Base-by-base conservation (phyloP, 2,113 vertebrate genomes). In the Acinonyx jubatus region DNA sequence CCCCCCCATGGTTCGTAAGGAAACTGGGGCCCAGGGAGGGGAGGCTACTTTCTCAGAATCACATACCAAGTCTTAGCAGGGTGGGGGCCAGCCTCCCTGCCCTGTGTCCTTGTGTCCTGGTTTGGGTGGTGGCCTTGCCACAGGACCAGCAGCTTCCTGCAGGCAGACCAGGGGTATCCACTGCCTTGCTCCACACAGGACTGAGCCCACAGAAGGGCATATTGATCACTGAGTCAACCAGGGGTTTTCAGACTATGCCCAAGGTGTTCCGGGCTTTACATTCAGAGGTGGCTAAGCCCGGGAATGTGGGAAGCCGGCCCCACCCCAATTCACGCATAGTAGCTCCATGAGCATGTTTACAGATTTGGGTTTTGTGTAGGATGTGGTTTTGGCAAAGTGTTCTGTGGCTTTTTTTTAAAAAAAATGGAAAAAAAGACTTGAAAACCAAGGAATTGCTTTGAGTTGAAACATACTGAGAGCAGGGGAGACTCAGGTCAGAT, bases 391-490 rank as follows among this genome's bases (percentile, higher is more conserved):
- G 63, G 61, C 87, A 48, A 50, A 36, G 38, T 4, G 1, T 81
- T 81, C 23, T 65, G 1, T 81, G 41, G 19, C 78, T 81, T 57
- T 7, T 57, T 5, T n/a, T n/a, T n/a, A 38, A 21, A 63, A 76
- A 57, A 80, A 19, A 63, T 25, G 33, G 41, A 71, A 50, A 66
- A 38, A 76, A 69, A 65, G n/a, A 14, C 19, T 76, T 48, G 21
- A 61, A 92, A 95, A 74, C 87, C 31, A 86, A 69, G 79, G 25
- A 80, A 33, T 23, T 89, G 21, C 33, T 95, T 92, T 92, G 89
- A 79, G 61, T 78, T 78, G 66, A 89, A 95, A 92, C 41, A 27
- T 83, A 41, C 41, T 89, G 89, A 92, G 50, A 78, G 38, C 78
- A 52, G 16, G 21, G 21, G 48, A 82, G 66, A 74, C 69, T 81